Conservation (phyloP, 2,888 invertebrate species). For the Trichopoda pennipes region DNA sequence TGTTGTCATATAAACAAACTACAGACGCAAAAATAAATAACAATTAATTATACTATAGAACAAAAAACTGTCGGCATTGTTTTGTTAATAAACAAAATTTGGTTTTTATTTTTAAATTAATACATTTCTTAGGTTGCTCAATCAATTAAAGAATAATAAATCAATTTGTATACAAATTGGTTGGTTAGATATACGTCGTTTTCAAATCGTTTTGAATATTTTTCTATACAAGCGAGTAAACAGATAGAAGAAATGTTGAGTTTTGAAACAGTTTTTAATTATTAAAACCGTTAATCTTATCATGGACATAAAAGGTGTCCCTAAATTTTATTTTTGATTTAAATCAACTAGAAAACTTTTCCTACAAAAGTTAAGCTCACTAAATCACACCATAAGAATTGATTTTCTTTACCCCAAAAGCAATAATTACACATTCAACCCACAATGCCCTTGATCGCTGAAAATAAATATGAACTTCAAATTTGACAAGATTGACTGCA, state of each 20-base stretch:
- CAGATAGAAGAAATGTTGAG: constrained; percentile 30
- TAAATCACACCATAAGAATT: too few relatives aligned
- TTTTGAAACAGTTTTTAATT: neutral
- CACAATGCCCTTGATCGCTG: too few relatives aligned
- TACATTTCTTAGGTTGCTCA: constrained; percentile 30
- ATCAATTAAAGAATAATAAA: constrained; percentile 42
- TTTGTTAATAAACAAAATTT: constrained; percentile 48
- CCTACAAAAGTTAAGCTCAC: too few relatives aligned
- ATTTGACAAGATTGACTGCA: too few relatives aligned
- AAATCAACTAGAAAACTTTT: too few relatives aligned
- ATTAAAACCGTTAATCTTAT: too few relatives aligned
- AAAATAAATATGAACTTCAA: too few relatives aligned
- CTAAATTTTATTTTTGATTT: too few relatives aligned
- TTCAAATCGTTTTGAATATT: too few relatives aligned
- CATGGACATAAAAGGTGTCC: too few relatives aligned
- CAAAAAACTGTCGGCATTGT: constrained; percentile 43
- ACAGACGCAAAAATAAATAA: constrained; percentile 43
- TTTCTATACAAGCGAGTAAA: constrained; percentile 4
- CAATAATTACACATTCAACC: too few relatives aligned
- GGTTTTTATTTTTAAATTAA: constrained; percentile 14
- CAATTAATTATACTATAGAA: constrained; percentile 38
- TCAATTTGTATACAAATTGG: constrained; percentile 25
- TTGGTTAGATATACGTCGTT: neutral
- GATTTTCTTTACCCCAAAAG: too few relatives aligned
- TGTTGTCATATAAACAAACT: constrained; percentile 35